Base-by-base conservation (phyloP, 2,113 vertebrate genomes). In the Argyrosomus japonicus region DNA sequence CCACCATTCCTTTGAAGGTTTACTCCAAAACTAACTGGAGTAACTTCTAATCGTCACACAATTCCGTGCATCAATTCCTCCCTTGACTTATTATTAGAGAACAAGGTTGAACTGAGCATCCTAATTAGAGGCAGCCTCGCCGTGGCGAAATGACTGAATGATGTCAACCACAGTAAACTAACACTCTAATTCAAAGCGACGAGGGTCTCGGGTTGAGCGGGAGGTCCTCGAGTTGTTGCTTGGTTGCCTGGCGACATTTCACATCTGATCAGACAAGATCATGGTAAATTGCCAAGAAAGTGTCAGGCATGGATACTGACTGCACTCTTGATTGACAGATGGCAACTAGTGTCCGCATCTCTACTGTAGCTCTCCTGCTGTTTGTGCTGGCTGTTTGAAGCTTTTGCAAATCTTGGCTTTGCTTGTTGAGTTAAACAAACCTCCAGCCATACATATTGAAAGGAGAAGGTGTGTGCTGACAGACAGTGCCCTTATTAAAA, bases 401-500 rank as follows among this genome's bases (percentile, higher is more conserved):
- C 81, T 75, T 9, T 84, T 78, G 75, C 48, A 77, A 88, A 86
- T 77, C 79, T 60, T 18, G 53, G 76, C 74, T 78, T 75, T 83
- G 79, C 80, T 85, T 73, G 83, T 79, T 62, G 79, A 68, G 73
- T 79, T 70, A 85, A 75, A 32, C 75, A 86, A 87, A 89, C 61
- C 71, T 70, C 61, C 76, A 84, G 80, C 82, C 78, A 74, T 84
- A 87, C 76, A 85, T 88, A 87, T 68, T 85, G 88, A 89, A 86
- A 81, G 77, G 75, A 78, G 64, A 72, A 32, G 50, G 63, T 57
- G 68, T 82, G 87, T 29, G 67, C 81, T 75, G 84, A 87, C 84
- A 90, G 86, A 23, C 77, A 73, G 74, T 85, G 79, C 65, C 88
- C 90, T 94, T 93, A 92, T 95, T 93, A 93, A 93, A 93, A 92